A percentile compares a stretch with the other conserved stretches of the same genome.
Evolutionary conservation across 2,797 vertebrate species (phyloP).

Genomic region (Spinus pinus): DNA sequence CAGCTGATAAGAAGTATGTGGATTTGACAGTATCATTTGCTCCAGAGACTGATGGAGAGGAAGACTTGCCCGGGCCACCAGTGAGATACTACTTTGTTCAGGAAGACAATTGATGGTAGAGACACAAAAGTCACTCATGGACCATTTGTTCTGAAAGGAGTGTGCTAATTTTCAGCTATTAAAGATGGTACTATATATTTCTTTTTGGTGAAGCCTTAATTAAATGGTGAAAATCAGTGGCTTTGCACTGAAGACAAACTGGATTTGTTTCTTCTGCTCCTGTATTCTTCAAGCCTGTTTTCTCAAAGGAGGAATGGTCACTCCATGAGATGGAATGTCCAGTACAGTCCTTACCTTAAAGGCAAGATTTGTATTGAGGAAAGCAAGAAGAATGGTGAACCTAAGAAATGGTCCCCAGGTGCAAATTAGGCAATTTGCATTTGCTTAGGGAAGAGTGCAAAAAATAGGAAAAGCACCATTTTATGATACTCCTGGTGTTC

Average conservation of each 20-base stretch:
- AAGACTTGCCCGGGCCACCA: slow-evolving; percentile 94
- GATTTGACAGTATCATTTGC: slow-evolving; percentile 97
- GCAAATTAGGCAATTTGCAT: neutral
- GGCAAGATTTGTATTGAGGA: slow-evolving; percentile 33
- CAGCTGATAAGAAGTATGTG: slow-evolving; percentile 89
- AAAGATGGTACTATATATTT: slow-evolving; percentile 67
- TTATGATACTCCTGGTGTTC: neutral
- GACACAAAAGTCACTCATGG: slow-evolving; percentile 58
- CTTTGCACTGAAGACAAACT: slow-evolving; percentile 66
- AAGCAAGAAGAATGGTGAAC: slow-evolving; percentile 27
- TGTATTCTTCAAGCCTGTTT: slow-evolving; percentile 29
- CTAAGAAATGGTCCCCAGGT: neutral
- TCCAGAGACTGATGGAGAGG: slow-evolving; percentile 90
- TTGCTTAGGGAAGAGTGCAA: neutral
- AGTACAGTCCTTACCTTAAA: slow-evolving; percentile 42
- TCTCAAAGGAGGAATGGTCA: slow-evolving; percentile 20
- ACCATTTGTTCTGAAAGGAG: slow-evolving; percentile 59
- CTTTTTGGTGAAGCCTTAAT: slow-evolving; percentile 77
- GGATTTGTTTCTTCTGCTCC: slow-evolving; percentile 51
- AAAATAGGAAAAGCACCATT: neutral
- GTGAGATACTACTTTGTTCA: slow-evolving; percentile 93
- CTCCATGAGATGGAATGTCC: slow-evolving; percentile 44
- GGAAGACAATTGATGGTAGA: slow-evolving; percentile 73
- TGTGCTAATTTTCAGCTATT: slow-evolving; percentile 43
- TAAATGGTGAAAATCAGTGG: slow-evolving; percentile 57